phyloP scores from a whole-genome alignment of 1,140 invertebrate species.

The Cotesia glomerata region DNA sequence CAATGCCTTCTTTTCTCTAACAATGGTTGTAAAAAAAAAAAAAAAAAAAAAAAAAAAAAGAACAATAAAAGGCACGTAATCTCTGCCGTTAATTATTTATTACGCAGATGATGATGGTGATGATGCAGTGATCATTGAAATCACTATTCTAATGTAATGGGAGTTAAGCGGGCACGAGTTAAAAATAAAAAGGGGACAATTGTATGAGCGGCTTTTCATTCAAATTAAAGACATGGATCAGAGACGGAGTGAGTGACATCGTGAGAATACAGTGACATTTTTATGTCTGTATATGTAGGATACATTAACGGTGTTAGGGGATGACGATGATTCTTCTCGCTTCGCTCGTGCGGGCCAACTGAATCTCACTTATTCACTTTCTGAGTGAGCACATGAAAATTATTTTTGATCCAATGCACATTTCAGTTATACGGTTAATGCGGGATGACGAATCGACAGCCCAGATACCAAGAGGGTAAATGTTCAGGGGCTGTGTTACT shows the following conservation, averaged over 20 bases:
- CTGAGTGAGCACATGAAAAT: too few relatives aligned
- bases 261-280: constrained; percentile 1
- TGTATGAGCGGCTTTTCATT: constrained; percentile 11
- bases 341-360: constrained; percentile 18
- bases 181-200: not conserved
- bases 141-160: not conserved
- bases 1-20: too few relatives aligned
- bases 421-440: constrained; percentile 25
- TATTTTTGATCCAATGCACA: constrained; percentile 26
- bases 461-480: not conserved
- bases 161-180: constrained; percentile 1
- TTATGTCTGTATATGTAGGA: not conserved
- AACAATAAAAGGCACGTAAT: not conserved
- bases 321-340: not conserved
- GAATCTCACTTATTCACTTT: constrained; percentile 3
- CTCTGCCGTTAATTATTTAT: not conserved
- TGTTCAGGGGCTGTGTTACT: not conserved
- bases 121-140: not conserved
- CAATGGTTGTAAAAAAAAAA: not conserved
- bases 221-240: constrained; percentile 14
- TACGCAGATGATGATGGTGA: not conserved
- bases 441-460: constrained; percentile 27
- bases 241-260: constrained; percentile 11
- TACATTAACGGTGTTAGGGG: not conserved
- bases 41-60: not conserved